Base-by-base conservation (phyloP, 30 jellyfish, hydroid and myxozoan species). In the Sanderia malayensis region DNA sequence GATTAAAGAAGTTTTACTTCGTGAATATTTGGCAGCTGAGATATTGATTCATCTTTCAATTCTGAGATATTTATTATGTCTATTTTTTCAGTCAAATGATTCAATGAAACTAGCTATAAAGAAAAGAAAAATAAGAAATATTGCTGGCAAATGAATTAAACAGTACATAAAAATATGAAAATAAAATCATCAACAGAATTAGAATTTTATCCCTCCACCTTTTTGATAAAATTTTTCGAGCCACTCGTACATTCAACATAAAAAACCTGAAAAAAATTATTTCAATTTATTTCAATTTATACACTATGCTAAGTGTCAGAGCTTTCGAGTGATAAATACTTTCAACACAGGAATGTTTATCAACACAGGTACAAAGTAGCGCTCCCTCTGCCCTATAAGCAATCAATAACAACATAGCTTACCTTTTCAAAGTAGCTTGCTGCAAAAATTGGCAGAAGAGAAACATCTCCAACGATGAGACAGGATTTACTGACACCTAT, bases 381-480 rank as follows among this genome's bases (percentile, higher is more conserved):
- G n/a, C n/a, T n/a, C n/a, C n/a, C n/a, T n/a, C n/a, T n/a, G n/a
- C n/a, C n/a, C n/a, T n/a, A n/a, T n/a, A n/a, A n/a, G n/a, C n/a
- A n/a, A n/a, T n/a, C n/a, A n/a, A n/a, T n/a, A n/a, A n/a, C n/a
- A n/a, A n/a, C n/a, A n/a, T n/a, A n/a, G n/a, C n/a, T 23, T 65
- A 78, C 89, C 89, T 80, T 31, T 9, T 44, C 60, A 28, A 37
- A 58, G 19, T 25, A n/a, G 46, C 70, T 68, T 19, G 79, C 66
- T 44, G 72, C 72, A 41, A 58, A 57, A 21, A 86, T 19, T 18
- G 96, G 92, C 27, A 77, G 73, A 4, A 86, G 33, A 4, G 96
- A 86, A 0, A 72, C 82, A 47, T 86, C 96, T 11, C 96, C 96
- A 32, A 86, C 55, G 19, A 85, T 61, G 22, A 71, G 29, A 23